phyloP scores from a whole-genome alignment of 2,888 invertebrate species.

The Napeogenes sylphis region DNA sequence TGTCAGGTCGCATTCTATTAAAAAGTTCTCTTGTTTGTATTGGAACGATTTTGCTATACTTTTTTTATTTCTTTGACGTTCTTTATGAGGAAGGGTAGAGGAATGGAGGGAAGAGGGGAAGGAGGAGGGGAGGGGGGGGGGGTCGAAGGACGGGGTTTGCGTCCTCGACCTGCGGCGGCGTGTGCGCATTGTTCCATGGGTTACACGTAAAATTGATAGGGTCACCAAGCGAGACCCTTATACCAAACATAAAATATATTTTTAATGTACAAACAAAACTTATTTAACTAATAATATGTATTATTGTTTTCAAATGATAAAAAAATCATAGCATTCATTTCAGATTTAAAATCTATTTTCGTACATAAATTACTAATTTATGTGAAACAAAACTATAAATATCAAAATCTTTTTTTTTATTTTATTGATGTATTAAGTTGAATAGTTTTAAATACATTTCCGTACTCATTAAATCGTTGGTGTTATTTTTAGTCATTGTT shows the following conservation, averaged over 20 bases:
- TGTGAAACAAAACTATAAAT: too few relatives aligned
- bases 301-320: too few relatives aligned
- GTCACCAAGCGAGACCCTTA: slow-evolving; percentile 18
- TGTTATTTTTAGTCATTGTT: not conserved
- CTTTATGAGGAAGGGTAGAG: not conserved
- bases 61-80: not conserved
- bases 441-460: not conserved
- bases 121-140: slow-evolving; percentile 28
- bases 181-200: slow-evolving; percentile 61
- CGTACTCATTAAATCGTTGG: slow-evolving; percentile 1
- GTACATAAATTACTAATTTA: too few relatives aligned
- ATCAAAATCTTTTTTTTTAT: not conserved
- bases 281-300: too few relatives aligned
- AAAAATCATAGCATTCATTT: too few relatives aligned
- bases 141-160: slow-evolving; percentile 58
- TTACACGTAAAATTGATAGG: slow-evolving; percentile 31
- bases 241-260: too few relatives aligned
- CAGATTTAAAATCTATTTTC: too few relatives aligned
- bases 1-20: slow-evolving; percentile 14
- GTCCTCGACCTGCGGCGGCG: slow-evolving; percentile 65
- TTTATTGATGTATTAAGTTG: not conserved
- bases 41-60: slow-evolving; percentile 4
- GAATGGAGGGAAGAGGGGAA: slow-evolving; percentile 15
- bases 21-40: too few relatives aligned
- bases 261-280: too few relatives aligned